phyloP scores from a whole-genome alignment of 1,140 invertebrate species.

The Zaprionus ornatus region DNA sequence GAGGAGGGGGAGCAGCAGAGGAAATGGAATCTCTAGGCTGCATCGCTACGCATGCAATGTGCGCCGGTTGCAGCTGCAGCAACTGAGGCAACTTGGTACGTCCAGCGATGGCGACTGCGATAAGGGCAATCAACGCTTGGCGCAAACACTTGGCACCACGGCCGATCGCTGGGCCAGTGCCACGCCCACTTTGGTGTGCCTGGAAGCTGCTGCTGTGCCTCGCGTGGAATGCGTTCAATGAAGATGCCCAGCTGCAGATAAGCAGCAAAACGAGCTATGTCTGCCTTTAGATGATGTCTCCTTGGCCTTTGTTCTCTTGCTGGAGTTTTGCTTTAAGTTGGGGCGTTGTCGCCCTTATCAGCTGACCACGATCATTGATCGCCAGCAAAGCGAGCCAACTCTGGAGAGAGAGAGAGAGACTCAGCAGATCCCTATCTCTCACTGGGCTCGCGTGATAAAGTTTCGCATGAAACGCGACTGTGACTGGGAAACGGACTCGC shows the following conservation, averaged over 20 bases:
- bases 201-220: constrained; percentile 38
- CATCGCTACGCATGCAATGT: constrained; percentile 74
- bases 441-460: constrained; percentile 76
- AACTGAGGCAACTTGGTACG: neutral
- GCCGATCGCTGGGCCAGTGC: constrained; percentile 14
- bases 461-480: constrained; percentile 64
- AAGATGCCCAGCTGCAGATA: constrained; percentile 58
- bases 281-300: constrained; percentile 19
- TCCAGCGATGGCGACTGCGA: constrained; percentile 50
- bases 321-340: constrained; percentile 15
- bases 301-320: constrained; percentile 24
- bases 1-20: neutral
- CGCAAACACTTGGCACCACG: constrained; percentile 76
- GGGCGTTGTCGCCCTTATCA: constrained; percentile 62
- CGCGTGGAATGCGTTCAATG: constrained; percentile 29
- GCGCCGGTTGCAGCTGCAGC: constrained; percentile 45
- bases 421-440: constrained; percentile 62
- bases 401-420: constrained; percentile 39
- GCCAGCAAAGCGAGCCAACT: constrained; percentile 3
- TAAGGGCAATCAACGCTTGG: constrained; percentile 80
- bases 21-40: constrained; percentile 58
- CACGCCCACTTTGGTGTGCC: constrained; percentile 36
- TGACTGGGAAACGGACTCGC: constrained; percentile 12
- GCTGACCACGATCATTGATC: constrained; percentile 53
- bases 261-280: constrained; percentile 38